phyloP scores from a whole-genome alignment of 2,113 vertebrate species.

The Paramormyrops kingsleyae region DNA sequence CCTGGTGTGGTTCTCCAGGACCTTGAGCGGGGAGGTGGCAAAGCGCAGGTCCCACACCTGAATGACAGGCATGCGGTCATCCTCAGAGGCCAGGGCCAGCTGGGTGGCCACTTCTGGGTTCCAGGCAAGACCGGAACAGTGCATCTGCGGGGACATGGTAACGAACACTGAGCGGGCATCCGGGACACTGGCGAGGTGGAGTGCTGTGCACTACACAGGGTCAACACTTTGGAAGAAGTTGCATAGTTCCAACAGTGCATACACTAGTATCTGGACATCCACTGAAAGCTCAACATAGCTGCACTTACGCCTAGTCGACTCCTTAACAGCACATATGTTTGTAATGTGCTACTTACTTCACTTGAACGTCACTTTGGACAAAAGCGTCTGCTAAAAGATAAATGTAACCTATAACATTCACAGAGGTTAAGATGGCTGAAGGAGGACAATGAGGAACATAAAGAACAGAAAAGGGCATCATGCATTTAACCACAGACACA shows the following conservation, averaged over 20 bases:
- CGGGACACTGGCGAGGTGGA: neutral
- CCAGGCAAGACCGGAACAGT: constrained; percentile 91
- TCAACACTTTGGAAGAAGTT: neutral
- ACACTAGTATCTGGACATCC: neutral
- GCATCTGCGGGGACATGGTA: constrained; percentile 68
- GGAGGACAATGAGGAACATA: neutral
- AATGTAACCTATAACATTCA: neutral
- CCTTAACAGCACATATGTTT: neutral
- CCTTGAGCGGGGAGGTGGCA: constrained; percentile 86
- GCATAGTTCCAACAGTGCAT: neutral
- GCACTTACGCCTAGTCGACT: neutral
- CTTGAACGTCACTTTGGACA: neutral
- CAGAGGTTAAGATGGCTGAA: neutral
- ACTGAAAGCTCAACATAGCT: neutral
- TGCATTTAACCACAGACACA: neutral
- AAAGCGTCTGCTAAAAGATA: neutral
- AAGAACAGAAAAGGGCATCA: neutral
- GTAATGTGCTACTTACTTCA: neutral
- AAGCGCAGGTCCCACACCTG: constrained; percentile 98
- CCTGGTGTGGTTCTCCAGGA: constrained; percentile 90
- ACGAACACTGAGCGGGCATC: neutral
- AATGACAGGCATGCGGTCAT: constrained; percentile 87
- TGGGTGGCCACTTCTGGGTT: constrained; percentile 95
- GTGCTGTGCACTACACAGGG: neutral
- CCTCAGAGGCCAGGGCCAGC: constrained; percentile 87